Evolutionary conservation across 2,888 invertebrate genomes (phyloP), one percentile per base, ranked within the genome.

Genomic region (Andrena chrysosceles): DNA sequence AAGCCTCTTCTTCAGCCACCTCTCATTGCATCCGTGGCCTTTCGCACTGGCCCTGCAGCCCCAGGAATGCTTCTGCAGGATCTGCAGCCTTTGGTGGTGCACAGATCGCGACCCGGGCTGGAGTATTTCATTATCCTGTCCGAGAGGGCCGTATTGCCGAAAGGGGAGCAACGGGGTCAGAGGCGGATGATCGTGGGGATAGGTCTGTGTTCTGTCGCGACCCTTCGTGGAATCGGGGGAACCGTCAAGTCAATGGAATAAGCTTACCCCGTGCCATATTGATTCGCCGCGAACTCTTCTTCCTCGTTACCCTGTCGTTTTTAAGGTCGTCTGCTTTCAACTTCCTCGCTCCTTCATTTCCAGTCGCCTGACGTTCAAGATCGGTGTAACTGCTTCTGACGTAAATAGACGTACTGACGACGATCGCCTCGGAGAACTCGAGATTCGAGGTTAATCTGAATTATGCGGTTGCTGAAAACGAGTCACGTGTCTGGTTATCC

Each of bases 101-200:
- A 81, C 77, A 81, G 81, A 77, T 83, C 77, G 78, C 54, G 86
- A 70, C 74, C 81, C 77, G 85, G 81, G 74, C 79, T 81, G 81
- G 83, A 89, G 90, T 91, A 91, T 92, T 92, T 91, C 91, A 91
- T 91, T 92, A 91, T 91, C 87, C 87, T 85, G 85, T 86, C 84
- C 79, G 76, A 81, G 89, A 81, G 83, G 83, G 78, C 77, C 81
- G 59, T 52, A 59, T 4, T 42, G 42, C 42, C 42, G 42, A 16
- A 42, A 4, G 42, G 29, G 35, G 60, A 35, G 52, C 20, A 7
- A 29, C 48, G 33, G n/a, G 29, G 26, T 8, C 48, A 67, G 42
- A 20, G 64, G 33, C 29, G 48, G 23, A 16, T 35, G 29, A 35
- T 54, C 35, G 63, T 68, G 42, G 54, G 56, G 70, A 56, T 60